Evolutionary conservation across 2,797 vertebrate genomes (phyloP).

Genomic region (Atherinosoma microstoma): DNA sequence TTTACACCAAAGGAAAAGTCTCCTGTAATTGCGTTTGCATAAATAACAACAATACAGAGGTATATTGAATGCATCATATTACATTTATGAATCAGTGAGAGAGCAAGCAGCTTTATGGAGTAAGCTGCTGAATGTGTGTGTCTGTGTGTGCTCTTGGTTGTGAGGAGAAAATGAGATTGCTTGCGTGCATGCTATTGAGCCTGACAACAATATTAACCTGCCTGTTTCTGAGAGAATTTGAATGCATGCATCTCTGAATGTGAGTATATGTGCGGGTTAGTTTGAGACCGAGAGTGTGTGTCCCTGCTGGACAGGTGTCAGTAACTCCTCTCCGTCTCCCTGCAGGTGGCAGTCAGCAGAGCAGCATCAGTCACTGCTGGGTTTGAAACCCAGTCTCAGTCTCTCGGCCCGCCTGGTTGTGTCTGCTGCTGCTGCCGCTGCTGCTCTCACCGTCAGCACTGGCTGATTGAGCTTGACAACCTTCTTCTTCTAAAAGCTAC

Average conservation of each 20-base stretch:
- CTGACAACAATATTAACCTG: slow-evolving; percentile 77
- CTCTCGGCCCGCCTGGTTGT: slow-evolving; percentile 60
- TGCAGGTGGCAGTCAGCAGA: slow-evolving; percentile 81
- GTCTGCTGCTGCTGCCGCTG: slow-evolving; percentile 79
- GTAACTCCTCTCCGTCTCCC: slow-evolving; percentile 71
- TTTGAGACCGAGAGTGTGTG: slow-evolving; percentile 41
- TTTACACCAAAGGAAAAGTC: slow-evolving; percentile 29
- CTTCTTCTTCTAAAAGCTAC: slow-evolving; percentile 67
- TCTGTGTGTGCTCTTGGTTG: slow-evolving; percentile 14
- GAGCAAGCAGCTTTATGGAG: slow-evolving; percentile 20
- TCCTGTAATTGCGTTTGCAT: slow-evolving; percentile 35
- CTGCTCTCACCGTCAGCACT: slow-evolving; percentile 72
- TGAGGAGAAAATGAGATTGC: slow-evolving; percentile 66
- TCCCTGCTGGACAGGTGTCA: slow-evolving; percentile 70
- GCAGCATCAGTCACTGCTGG: slow-evolving; percentile 77
- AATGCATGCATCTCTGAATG: slow-evolving; percentile 68
- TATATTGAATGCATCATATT: slow-evolving; percentile 34
- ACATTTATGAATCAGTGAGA: slow-evolving; percentile 34
- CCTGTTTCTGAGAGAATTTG: slow-evolving; percentile 71
- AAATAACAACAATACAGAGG: slow-evolving; percentile 27
- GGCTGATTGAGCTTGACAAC: slow-evolving; percentile 78
- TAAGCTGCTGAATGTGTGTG: slow-evolving; percentile 23
- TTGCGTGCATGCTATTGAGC: slow-evolving; percentile 82
- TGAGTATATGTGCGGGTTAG: slow-evolving; percentile 33
- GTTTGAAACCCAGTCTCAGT: slow-evolving; percentile 46